Evolutionary conservation across 2,888 invertebrate genomes (phyloP).

Genomic region (Lasioglossum calceatum): DNA sequence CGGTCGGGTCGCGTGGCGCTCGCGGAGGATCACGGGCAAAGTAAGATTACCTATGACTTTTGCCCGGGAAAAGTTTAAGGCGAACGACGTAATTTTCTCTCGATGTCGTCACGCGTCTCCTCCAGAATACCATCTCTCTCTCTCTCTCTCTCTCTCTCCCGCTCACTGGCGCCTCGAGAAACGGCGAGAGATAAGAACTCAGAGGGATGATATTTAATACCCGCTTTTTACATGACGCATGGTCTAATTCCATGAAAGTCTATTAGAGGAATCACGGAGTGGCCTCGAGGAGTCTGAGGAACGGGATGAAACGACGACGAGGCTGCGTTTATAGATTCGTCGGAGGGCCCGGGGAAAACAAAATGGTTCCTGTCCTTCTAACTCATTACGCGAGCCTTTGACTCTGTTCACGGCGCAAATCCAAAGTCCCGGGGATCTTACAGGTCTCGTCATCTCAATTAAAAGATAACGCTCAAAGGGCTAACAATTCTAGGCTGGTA

Average conservation of each 20-base stretch:
- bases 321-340: slow-evolving; percentile 23
- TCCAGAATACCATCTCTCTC: slow-evolving; percentile 1
- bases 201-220: slow-evolving; percentile 69
- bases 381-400: not conserved
- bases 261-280: slow-evolving; percentile 71
- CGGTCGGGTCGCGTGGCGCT: not conserved
- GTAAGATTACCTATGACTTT: slow-evolving; percentile 21
- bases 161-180: not conserved
- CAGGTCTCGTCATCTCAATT: not conserved
- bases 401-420: not conserved
- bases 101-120: slow-evolving; percentile 29
- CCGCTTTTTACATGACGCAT: slow-evolving; percentile 75
- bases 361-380: not conserved
- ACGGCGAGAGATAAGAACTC: slow-evolving; percentile 34
- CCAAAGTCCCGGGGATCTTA: not conserved
- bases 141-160: not conserved
- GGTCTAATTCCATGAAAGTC: slow-evolving; percentile 79
- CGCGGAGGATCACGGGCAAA: not conserved
- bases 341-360: not conserved
- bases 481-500: no score
- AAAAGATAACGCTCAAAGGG: no score
- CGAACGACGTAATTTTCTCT: slow-evolving; percentile 23
- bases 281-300: slow-evolving; percentile 44
- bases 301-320: slow-evolving; percentile 35
- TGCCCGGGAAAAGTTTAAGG: slow-evolving; percentile 19